Conservation (phyloP, 2,797 vertebrate species). For the Mus minutoides region DNA sequence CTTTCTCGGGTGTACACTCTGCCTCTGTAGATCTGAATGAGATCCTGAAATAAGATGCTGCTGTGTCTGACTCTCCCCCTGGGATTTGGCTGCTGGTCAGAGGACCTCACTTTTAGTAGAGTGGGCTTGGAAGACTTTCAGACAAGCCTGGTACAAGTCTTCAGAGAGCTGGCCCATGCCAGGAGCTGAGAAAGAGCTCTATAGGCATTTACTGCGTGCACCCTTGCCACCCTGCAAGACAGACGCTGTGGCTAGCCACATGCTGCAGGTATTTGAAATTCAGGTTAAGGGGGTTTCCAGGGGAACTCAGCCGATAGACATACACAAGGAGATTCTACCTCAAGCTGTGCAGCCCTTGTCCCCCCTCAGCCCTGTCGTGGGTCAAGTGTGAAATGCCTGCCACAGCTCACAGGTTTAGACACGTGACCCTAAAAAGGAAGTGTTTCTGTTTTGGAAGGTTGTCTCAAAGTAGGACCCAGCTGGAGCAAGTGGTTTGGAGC, state of each 20-base stretch:
- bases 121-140: background rate
- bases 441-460: background rate
- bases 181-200: accelerated
- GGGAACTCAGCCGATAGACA: background rate
- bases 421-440: background rate
- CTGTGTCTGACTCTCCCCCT: background rate
- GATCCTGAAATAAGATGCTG: background rate
- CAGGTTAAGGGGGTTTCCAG: background rate
- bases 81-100: background rate
- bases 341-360: background rate
- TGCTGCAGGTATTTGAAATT: background rate
- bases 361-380: background rate
- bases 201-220: accelerated
- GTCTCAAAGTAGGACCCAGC: background rate
- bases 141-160: background rate
- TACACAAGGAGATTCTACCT: background rate
- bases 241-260: accelerated
- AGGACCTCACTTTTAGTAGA: background rate
- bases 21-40: background rate
- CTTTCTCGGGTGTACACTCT: background rate
- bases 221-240: background rate
- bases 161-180: accelerated
- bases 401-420: background rate
- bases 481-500: background rate
- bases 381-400: background rate